Evolutionary conservation across 2,888 invertebrate genomes (phyloP).

Genomic region (Nephrotoma appendiculata): DNA sequence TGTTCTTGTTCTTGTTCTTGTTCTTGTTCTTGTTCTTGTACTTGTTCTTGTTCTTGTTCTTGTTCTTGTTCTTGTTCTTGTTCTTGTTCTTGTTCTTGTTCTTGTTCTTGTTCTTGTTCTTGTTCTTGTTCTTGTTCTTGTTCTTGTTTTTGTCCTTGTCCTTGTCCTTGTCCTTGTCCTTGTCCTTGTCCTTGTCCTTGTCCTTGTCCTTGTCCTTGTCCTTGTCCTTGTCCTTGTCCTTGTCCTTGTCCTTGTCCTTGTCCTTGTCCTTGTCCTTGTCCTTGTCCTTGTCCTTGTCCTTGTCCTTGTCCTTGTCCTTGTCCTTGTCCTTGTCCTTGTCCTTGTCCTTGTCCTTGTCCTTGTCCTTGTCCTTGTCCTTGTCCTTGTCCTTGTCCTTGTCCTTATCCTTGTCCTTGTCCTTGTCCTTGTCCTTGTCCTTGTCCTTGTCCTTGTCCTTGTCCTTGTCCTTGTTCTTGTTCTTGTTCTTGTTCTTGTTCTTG

Average conservation of each 20-base stretch:
- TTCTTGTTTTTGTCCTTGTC: too few species aligned
- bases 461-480: too few species aligned
- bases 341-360: too few species aligned
- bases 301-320: too few species aligned
- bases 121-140: slow-evolving; percentile 12
- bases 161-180: slow-evolving; percentile 10
- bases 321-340: too few species aligned
- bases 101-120: slow-evolving; percentile 1
- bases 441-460: too few species aligned
- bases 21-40: slow-evolving; percentile 16
- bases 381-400: too few species aligned
- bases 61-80: slow-evolving; percentile 17
- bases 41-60: slow-evolving; percentile 24
- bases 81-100: slow-evolving; percentile 5
- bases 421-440: too few species aligned
- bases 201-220: slow-evolving; percentile 23
- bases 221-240: slow-evolving; percentile 23
- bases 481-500: too few species aligned
- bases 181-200: slow-evolving; percentile 19
- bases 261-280: background rate
- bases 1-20: slow-evolving; percentile 8
- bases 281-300: too few species aligned
- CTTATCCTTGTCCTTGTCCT: too few species aligned
- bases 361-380: too few species aligned
- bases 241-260: slow-evolving; percentile 14